Conservation (phyloP, 2,888 invertebrate genomes). For the Drosophila longiperda region DNA sequence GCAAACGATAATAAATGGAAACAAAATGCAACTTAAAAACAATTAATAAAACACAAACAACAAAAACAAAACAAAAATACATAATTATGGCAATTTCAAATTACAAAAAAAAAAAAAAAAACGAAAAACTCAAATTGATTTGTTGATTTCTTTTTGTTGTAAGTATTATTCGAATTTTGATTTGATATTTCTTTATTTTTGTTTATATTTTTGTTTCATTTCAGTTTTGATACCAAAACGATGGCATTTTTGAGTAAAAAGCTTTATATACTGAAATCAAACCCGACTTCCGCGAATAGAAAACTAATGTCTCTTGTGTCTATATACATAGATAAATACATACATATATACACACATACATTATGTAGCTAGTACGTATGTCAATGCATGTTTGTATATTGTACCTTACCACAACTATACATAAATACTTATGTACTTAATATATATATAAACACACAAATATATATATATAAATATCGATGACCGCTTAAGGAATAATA, state of each 20-base stretch:
- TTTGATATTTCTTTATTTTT: constrained; percentile 19
- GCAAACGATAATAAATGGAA: constrained; percentile 77
- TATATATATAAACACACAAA: constrained; percentile 23
- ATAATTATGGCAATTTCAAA: constrained; percentile 46
- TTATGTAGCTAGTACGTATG: constrained; percentile 44
- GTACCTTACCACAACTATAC: constrained; percentile 41
- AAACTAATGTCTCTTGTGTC: constrained; percentile 48
- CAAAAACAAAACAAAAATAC: constrained; percentile 26
- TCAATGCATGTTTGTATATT: constrained; percentile 58
- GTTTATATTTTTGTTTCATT: constrained; percentile 9
- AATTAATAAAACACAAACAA: constrained; percentile 46
- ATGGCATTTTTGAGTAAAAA: constrained; percentile 51
- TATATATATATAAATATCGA: constrained; percentile 35
- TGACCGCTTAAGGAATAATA: constrained; percentile 46
- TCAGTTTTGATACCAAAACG: constrained; percentile 28
- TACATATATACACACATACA: constrained; percentile 12
- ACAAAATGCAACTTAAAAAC: constrained; percentile 76
- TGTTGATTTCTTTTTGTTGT: constrained; percentile 35
- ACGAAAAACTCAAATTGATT: constrained; percentile 15
- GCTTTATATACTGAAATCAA: constrained; percentile 50
- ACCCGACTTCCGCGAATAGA: constrained; percentile 56
- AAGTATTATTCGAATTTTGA: constrained; percentile 19
- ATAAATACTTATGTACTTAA: constrained; percentile 33
- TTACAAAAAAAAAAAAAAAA: constrained; percentile 28
- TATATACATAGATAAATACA: constrained; percentile 29